A percentile compares a stretch with the other conserved stretches of the same genome.
These are phyloP conservation scores for Himalopsyche anomala DNA, from an alignment of 2,888 invertebrate genomes.

Conservation along the genomic window DNA sequence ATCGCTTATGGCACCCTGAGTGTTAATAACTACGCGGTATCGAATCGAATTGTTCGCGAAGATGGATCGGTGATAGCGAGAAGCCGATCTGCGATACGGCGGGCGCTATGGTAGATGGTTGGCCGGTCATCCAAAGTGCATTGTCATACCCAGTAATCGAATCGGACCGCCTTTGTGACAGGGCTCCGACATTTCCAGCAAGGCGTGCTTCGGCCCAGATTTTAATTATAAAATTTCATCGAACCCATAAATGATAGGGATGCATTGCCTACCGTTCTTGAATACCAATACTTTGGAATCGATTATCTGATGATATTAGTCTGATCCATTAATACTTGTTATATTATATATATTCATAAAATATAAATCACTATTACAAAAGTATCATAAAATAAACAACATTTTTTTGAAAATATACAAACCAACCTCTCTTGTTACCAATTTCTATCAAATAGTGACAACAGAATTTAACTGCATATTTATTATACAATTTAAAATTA, in stretches of 20 bases:
- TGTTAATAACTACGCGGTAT: conserved; percentile 26
- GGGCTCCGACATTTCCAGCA: conserved; percentile 8
- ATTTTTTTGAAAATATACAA: too few relatives aligned
- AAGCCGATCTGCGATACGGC: conserved; percentile 55
- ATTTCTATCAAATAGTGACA: too few relatives aligned
- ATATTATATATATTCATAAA: too few relatives aligned
- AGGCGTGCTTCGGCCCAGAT: conserved; percentile 59
- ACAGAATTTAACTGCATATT: too few relatives aligned
- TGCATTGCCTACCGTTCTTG: background rate
- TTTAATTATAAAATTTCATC: conserved; percentile 65
- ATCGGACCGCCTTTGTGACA: conserved; percentile 63
- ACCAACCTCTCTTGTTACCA: too few relatives aligned
- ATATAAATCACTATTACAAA: too few relatives aligned
- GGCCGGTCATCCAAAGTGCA: conserved; percentile 63
- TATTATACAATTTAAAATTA: too few relatives aligned
- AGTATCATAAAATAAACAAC: too few relatives aligned
- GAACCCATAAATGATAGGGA: conserved; percentile 58
- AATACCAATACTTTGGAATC: too few relatives aligned
- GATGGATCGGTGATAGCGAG: conserved; percentile 47
- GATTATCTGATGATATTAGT: too few relatives aligned
- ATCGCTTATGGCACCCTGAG: conserved; percentile 20
- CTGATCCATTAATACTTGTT: too few relatives aligned
- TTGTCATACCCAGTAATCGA: conserved; percentile 66
- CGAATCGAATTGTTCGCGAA: conserved; percentile 35
- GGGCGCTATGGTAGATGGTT: conserved; percentile 62